These are phyloP conservation scores for Panagrolaimus sp. DNA, from an alignment of 1,140 invertebrate species.

Conservation along the genomic window DNA sequence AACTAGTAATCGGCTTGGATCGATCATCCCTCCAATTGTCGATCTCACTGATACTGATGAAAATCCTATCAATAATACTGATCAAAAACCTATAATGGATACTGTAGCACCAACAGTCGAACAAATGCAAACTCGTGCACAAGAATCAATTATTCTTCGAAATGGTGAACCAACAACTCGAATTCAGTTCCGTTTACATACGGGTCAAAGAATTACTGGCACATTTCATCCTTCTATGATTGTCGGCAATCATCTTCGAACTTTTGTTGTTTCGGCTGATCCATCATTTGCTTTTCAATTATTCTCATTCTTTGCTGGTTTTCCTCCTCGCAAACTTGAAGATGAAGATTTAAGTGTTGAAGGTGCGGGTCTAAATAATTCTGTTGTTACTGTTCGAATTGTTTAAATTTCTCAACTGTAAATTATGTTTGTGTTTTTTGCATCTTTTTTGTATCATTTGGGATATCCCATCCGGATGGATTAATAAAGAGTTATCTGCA, in stretches of 20 bases:
- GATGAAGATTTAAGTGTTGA: not conserved
- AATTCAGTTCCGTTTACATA: slow-evolving; percentile 4
- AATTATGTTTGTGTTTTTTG: no score
- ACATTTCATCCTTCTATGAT: not conserved
- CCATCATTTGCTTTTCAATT: not conserved
- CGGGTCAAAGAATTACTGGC: slow-evolving; percentile 1
- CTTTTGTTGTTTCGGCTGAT: slow-evolving; percentile 6
- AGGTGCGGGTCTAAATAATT: not conserved
- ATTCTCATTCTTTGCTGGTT: not conserved
- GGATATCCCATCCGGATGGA: no score
- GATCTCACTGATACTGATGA: not conserved
- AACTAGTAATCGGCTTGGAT: no score
- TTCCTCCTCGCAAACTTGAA: not conserved
- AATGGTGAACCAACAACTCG: slow-evolving; percentile 3
- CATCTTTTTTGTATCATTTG: no score
- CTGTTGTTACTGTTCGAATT: not conserved
- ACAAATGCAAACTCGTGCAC: slow-evolving; percentile 4
- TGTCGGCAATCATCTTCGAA: not conserved
- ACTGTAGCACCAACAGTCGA: not conserved
- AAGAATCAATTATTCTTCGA: slow-evolving; percentile 1
- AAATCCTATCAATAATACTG: not conserved
- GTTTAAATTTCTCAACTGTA: no score
- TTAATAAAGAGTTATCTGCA: no score
- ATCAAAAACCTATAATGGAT: not conserved
- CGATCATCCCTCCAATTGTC: no score